Conservation (phyloP, 1,140 invertebrate species). For the Drosophila eugracilis region DNA sequence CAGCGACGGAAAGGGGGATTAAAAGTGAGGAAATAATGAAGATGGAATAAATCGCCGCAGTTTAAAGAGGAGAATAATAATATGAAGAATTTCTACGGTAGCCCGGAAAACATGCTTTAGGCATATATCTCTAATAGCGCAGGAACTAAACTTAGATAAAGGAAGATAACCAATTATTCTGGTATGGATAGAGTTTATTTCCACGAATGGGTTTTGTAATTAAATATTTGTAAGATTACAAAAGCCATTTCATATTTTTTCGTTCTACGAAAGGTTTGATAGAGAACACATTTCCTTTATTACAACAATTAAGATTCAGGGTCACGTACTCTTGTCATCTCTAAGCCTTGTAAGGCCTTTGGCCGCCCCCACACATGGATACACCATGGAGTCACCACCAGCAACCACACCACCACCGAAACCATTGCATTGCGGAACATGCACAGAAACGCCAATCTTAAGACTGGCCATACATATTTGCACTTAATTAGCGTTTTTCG, state of each 20-base stretch:
- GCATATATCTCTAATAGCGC: slow-evolving; percentile 17
- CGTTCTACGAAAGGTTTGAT: neutral
- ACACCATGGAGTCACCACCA: slow-evolving; percentile 39
- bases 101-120: slow-evolving; percentile 18
- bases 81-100: slow-evolving; percentile 30
- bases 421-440: slow-evolving; percentile 40
- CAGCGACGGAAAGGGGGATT: slow-evolving; percentile 28
- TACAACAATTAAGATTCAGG: slow-evolving; percentile 25
- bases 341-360: slow-evolving; percentile 43
- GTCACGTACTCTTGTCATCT: slow-evolving; percentile 45
- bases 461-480: slow-evolving; percentile 74
- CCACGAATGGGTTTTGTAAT: no score
- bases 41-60: slow-evolving; percentile 40
- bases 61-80: slow-evolving; percentile 40
- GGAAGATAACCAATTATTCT: neutral
- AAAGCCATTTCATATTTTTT: no score
- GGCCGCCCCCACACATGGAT: slow-evolving; percentile 59
- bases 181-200: neutral
- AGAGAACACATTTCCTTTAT: no score
- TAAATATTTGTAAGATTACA: neutral
- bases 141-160: slow-evolving; percentile 9
- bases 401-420: no score
- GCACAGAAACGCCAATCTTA: slow-evolving; percentile 26
- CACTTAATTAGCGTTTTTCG: slow-evolving; percentile 76
- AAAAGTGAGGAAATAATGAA: slow-evolving; percentile 45